phyloP scores from a whole-genome alignment of 2,113 vertebrate genomes.

The Pteropus alecto region DNA sequence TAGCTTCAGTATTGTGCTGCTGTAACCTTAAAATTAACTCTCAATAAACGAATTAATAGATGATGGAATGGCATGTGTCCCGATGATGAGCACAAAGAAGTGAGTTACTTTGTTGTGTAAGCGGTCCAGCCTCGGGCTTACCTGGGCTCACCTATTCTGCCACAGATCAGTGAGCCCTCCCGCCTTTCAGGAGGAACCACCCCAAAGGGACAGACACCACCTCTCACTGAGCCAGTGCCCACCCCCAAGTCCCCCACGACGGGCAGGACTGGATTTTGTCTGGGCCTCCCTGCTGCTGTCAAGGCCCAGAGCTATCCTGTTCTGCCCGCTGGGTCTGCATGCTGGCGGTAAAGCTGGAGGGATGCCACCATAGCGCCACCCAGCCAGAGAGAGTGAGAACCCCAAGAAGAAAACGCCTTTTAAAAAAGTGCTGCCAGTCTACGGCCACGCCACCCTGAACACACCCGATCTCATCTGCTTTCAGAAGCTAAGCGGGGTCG shows the following conservation, averaged over 20 bases:
- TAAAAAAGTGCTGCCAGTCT: too few relatives aligned
- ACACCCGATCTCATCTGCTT: too few relatives aligned
- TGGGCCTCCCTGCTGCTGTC: too few relatives aligned
- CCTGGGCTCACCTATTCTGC: not conserved
- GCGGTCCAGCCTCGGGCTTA: not conserved
- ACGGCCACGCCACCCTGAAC: too few relatives aligned
- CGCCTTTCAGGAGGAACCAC: not conserved
- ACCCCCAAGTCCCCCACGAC: not conserved
- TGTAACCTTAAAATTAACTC: too few relatives aligned
- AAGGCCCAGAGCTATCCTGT: not conserved
- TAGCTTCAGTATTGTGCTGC: too few relatives aligned
- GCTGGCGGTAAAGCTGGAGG: not conserved
- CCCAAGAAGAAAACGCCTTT: not conserved
- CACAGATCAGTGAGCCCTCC: not conserved
- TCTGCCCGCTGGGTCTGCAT: too few relatives aligned
- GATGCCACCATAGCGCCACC: not conserved
- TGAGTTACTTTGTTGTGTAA: too few relatives aligned
- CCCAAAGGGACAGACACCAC: not conserved
- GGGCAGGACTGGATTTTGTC: too few relatives aligned
- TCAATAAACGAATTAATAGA: too few relatives aligned
- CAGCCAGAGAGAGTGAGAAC: not conserved
- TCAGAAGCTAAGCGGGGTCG: too few relatives aligned
- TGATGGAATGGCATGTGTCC: too few relatives aligned
- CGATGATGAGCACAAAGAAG: not conserved
- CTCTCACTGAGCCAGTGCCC: not conserved